Percentiles rank a stretch among this genome's conserved stretches.
Evolutionary conservation across 2,113 vertebrate genomes (phyloP).

Genomic region (Pomatorhinus ruficollis): DNA sequence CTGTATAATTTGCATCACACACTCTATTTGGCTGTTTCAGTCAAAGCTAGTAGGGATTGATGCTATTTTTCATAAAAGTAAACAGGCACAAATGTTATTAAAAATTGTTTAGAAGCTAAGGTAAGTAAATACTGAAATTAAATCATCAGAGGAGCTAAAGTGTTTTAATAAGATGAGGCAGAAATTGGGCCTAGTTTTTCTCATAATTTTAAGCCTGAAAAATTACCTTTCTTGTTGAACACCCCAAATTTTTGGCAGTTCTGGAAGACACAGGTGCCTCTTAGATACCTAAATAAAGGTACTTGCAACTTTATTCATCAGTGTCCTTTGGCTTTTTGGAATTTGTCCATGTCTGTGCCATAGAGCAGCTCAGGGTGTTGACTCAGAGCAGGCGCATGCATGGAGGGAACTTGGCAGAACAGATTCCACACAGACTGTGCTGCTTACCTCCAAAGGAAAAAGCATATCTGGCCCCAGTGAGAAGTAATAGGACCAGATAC

Average conservation of each 20-base stretch:
- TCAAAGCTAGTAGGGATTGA: not conserved
- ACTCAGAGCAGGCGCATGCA: not conserved
- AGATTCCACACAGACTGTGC: not conserved
- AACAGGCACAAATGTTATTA: not conserved
- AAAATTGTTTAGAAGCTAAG: not conserved
- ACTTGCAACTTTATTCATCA: not conserved
- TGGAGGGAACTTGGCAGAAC: not conserved
- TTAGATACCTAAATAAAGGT: not conserved
- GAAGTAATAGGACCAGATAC: not conserved
- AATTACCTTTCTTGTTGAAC: not conserved
- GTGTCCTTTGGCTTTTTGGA: not conserved
- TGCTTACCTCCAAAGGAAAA: not conserved
- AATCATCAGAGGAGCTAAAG: not conserved
- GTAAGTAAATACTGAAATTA: not conserved
- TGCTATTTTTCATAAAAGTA: not conserved
- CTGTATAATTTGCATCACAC: not conserved
- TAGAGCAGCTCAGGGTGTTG: not conserved
- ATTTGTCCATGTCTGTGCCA: not conserved
- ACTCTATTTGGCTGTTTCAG: not conserved
- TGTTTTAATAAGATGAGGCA: not conserved
- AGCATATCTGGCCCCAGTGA: not conserved
- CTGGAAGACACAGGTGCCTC: not conserved
- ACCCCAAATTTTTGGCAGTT: not conserved
- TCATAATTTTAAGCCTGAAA: not conserved
- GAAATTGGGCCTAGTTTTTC: not conserved